A percentile compares a stretch with the other conserved stretches of the same genome.
phyloP scores from a whole-genome alignment of 2,797 vertebrate species.

The Meriones psammophilus region DNA sequence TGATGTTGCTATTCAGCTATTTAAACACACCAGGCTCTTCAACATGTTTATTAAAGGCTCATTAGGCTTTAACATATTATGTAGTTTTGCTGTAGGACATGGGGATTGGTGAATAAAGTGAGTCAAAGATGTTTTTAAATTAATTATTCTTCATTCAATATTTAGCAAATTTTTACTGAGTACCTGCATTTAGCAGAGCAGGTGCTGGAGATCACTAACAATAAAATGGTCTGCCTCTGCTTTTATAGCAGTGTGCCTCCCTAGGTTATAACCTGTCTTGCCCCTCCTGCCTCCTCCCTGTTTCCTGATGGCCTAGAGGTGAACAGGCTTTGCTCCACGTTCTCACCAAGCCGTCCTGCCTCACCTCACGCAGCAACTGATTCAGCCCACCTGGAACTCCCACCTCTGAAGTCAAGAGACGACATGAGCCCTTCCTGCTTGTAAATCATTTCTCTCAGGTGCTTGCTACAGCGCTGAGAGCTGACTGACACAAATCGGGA shows the following conservation, averaged over 20 bases:
- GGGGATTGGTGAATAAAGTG: constrained; percentile 58
- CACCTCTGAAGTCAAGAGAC: not conserved
- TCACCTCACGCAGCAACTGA: not conserved
- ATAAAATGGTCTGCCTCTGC: not conserved
- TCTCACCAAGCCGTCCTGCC: not conserved
- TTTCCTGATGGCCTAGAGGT: not conserved
- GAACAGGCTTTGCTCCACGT: not conserved
- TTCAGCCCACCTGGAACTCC: too few species aligned
- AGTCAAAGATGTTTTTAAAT: constrained; percentile 62
- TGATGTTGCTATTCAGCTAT: constrained; percentile 60
- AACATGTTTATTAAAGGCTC: constrained; percentile 70
- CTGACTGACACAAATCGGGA: not conserved
- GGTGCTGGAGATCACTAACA: not conserved
- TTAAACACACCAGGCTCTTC: constrained; percentile 60
- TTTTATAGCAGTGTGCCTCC: not conserved
- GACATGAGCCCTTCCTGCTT: not conserved
- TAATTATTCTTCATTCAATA: constrained; percentile 50
- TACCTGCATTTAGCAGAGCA: not conserved
- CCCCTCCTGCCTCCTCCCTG: not conserved
- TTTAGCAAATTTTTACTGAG: constrained; percentile 46
- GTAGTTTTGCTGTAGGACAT: constrained; percentile 57
- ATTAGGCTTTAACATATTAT: constrained; percentile 65
- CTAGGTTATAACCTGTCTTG: not conserved
- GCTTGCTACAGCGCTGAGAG: not conserved
- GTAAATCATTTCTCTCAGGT: too few species aligned